Conservation (phyloP, 2,113 vertebrate genomes). For the Macquaria australasica region DNA sequence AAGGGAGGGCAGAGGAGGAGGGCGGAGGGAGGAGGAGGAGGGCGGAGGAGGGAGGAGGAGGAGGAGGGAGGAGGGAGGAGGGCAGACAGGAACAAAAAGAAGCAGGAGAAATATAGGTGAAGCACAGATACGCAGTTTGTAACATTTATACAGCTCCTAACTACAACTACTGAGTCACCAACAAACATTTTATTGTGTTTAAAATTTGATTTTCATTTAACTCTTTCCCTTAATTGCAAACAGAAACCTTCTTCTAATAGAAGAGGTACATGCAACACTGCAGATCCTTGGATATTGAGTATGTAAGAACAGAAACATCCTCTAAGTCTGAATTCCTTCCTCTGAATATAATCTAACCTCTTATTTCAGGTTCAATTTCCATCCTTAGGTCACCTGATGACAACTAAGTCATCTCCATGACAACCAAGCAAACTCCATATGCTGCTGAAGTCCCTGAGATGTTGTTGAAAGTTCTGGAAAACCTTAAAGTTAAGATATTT, state of each 20-base stretch:
- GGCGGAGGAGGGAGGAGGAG: no score
- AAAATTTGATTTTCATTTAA: not conserved
- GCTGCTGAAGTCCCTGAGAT: not conserved
- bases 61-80: no score
- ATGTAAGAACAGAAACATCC: not conserved
- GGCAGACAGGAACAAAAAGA: not conserved
- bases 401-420: not conserved
- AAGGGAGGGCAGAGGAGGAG: not conserved
- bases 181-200: not conserved
- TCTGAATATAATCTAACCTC: not conserved
- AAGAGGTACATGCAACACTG: not conserved
- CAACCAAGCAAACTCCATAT: not conserved
- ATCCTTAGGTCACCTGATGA: not conserved
- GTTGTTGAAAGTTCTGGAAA: not conserved
- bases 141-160: not conserved
- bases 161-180: not conserved
- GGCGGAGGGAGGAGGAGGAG: no score
- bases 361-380: not conserved
- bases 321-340: not conserved
- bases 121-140: not conserved
- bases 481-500: not conserved
- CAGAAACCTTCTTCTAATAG: not conserved
- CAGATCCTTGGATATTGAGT: not conserved
- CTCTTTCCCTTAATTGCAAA: not conserved
- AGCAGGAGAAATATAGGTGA: not conserved